phyloP scores from a whole-genome alignment of 2,113 vertebrate species.

The Rana temporaria region DNA sequence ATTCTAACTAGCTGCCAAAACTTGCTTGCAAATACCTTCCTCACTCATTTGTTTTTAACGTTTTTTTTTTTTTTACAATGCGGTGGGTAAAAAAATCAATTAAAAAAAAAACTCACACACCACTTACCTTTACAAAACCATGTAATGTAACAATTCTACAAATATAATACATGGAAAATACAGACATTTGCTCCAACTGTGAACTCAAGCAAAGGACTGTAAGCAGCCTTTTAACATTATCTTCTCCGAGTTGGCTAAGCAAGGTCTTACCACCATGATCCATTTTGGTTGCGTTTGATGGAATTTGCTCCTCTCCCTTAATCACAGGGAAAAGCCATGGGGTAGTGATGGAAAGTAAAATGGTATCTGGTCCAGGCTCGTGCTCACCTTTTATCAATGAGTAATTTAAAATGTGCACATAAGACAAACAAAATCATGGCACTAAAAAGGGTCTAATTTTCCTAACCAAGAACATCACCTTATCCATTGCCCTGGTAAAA shows the following conservation, averaged over 20 bases:
- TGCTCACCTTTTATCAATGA: slow-evolving; percentile 46
- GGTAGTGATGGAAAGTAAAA: slow-evolving; percentile 1
- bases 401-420: slow-evolving; percentile 33
- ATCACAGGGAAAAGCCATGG: neutral
- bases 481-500: neutral
- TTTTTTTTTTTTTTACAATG: too few relatives aligned
- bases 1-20: too few relatives aligned
- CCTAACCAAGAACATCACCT: neutral
- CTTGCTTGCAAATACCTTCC: too few relatives aligned
- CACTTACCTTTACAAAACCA: too few relatives aligned
- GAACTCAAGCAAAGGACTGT: neutral
- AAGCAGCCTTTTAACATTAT: neutral
- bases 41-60: too few relatives aligned
- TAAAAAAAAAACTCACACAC: too few relatives aligned
- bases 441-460: neutral
- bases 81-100: too few relatives aligned
- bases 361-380: slow-evolving; percentile 12
- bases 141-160: too few relatives aligned
- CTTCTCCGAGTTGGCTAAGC: neutral
- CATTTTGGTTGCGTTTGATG: neutral
- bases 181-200: too few relatives aligned
- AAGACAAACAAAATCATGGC: neutral
- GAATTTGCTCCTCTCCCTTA: slow-evolving; percentile 1
- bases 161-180: too few relatives aligned
- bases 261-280: slow-evolving; percentile 18